These are phyloP conservation scores for Ovibos moschatus DNA, from an alignment of 2,113 vertebrate species.

Conservation along the genomic window DNA sequence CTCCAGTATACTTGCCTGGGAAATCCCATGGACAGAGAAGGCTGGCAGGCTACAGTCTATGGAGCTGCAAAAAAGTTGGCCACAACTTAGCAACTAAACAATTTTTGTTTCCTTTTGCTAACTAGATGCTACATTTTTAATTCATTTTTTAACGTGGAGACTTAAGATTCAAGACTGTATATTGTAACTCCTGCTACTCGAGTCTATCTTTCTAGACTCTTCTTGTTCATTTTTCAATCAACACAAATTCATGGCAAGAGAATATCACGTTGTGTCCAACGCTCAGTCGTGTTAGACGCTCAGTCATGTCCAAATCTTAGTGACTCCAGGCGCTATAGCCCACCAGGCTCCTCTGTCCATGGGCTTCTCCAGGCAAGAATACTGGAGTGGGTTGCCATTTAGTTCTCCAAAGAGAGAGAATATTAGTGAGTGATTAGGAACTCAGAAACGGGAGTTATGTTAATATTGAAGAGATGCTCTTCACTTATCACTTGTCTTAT, in stretches of 20 bases:
- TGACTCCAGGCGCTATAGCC: not conserved
- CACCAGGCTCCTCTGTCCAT: not conserved
- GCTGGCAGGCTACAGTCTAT: not conserved
- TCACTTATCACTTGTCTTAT: not conserved
- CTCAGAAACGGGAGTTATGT: not conserved
- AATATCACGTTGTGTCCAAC: too few species aligned
- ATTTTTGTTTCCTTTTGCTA: not conserved
- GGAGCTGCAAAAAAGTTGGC: not conserved
- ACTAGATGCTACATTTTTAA: not conserved
- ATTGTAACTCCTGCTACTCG: not conserved
- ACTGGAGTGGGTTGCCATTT: not conserved
- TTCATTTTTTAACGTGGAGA: not conserved
- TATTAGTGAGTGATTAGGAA: not conserved
- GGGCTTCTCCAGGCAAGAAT: not conserved
- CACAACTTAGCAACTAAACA: not conserved
- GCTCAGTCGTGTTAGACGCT: too few species aligned
- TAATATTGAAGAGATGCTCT: not conserved
- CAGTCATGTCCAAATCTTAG: not conserved
- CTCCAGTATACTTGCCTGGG: not conserved
- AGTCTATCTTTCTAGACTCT: not conserved
- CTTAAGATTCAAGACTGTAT: not conserved
- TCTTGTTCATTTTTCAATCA: not conserved
- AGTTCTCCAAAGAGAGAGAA: not conserved
- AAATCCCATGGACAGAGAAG: not conserved
- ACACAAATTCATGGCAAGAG: not conserved